Base-by-base conservation (phyloP, 2,113 vertebrate species). In the Dolichallabes microphthalmus region DNA sequence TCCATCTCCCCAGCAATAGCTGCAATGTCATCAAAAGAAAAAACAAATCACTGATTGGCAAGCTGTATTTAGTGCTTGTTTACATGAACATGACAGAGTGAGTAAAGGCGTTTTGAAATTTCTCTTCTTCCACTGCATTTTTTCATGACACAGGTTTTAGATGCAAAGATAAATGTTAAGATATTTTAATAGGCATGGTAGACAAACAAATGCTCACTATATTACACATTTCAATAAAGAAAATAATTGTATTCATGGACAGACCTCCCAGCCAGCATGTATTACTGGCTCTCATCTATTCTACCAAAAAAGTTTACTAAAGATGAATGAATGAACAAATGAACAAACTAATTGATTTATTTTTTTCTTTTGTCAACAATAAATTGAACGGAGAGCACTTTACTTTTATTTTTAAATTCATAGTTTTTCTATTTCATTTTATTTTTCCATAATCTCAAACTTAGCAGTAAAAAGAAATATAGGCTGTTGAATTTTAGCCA, bases 1-100 rank as follows among this genome's bases (percentile, higher is more conserved):
- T 58, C 82, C 15, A 90, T 90, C 80, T 88, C 83, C 35, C 85
- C 88, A 84, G 68, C 35, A 87, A 79, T 69, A 71, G 66, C 22
- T 32, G 45, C 12, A 7, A 69, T 83, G 55, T 80, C 32, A 81
- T 58, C 69, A 35, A 63, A 19, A 76, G 45, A 39, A 63, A 45
- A 75, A 82, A 80, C 22, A 20, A 87, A 76, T 80, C 20, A 74
- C 27, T 77, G n/a, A 87, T 82, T 88, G 81, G 13, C 39, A 55
- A 85, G 32, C 30, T 9, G 27, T 78, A 50, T 79, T 84, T 66
- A 81, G 20, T 57, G 30, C 55, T 64, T n/a, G 45, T 71, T 55
- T 50, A 69, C 35, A 61, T 60, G 27, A 68, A 57, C 83, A 79
- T 58, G 32, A 10, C 32, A 39, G n/a, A n/a, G 52, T 69, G 52